A percentile compares a stretch with the other conserved stretches of the same genome.
These are phyloP conservation scores for Adelognathus sp. DNA, from an alignment of 2,888 invertebrate genomes.

Conservation along the genomic window DNA sequence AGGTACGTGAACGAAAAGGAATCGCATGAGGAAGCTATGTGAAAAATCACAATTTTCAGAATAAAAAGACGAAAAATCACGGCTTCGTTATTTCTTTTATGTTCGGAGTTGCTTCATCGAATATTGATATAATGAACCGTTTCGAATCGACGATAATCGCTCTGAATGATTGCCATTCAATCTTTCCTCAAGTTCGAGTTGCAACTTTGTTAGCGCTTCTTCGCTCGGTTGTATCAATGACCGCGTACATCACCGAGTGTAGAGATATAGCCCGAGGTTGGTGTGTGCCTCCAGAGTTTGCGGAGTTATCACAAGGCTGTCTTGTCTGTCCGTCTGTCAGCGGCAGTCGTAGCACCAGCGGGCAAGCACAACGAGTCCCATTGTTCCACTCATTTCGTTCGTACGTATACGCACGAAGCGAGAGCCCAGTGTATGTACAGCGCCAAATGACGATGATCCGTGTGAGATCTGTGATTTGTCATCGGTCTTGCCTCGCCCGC, in stretches of 20 bases:
- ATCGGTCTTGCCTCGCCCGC: conserved; percentile 43
- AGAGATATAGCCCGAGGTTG: neutral
- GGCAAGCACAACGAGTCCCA: conserved; percentile 67
- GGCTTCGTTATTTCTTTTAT: no score
- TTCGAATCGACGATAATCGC: neutral
- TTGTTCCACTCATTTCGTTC: conserved; percentile 60
- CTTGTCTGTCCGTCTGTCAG: conserved; percentile 51
- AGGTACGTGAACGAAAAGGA: no score
- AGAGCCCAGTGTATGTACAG: conserved; percentile 15
- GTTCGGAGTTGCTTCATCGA: no score
- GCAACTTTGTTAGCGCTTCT: neutral
- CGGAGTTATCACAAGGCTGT: conserved; percentile 58
- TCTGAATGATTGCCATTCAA: neutral
- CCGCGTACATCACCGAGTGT: neutral
- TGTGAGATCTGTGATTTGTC: conserved; percentile 55
- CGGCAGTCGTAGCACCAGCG: conserved; percentile 9
- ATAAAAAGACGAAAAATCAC: no score
- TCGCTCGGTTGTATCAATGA: conserved; percentile 3
- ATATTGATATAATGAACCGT: no score
- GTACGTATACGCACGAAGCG: conserved; percentile 1
- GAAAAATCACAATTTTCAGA: no score
- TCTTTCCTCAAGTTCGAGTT: neutral
- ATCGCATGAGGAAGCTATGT: no score
- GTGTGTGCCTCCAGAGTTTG: conserved; percentile 41
- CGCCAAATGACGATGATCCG: conserved; percentile 41